phyloP scores from a whole-genome alignment of 2,797 vertebrate genomes.

The Gobionotothen gibberifrons region DNA sequence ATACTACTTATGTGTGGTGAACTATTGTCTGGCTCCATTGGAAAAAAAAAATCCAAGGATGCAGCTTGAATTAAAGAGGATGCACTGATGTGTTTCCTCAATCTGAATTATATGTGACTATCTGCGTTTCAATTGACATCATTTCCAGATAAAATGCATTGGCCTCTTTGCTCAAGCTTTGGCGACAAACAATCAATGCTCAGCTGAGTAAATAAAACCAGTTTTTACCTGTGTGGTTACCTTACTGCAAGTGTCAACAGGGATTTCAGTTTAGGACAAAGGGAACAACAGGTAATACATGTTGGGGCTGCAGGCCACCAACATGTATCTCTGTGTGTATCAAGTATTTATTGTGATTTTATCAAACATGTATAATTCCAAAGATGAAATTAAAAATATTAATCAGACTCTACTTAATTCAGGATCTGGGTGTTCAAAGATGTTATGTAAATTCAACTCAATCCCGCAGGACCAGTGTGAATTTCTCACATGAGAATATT shows the following conservation, averaged over 20 bases:
- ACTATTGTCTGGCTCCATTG: background rate
- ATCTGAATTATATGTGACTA: conserved; percentile 1
- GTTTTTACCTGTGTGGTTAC: background rate
- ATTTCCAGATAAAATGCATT: conserved; percentile 42
- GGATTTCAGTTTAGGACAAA: conserved; percentile 23
- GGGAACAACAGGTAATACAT: background rate
- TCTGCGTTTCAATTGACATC: conserved; percentile 23
- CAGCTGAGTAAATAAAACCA: conserved; percentile 17
- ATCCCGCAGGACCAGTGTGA: background rate
- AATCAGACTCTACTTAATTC: background rate
- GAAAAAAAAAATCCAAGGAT: conserved; percentile 4
- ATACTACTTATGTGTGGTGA: conserved; percentile 21
- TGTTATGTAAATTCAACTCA: background rate
- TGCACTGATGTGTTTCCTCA: background rate
- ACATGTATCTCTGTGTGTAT: background rate
- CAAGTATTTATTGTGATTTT: background rate
- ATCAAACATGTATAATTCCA: background rate
- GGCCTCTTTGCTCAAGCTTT: conserved; percentile 1
- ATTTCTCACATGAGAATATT: too few species aligned
- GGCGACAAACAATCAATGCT: conserved; percentile 36
- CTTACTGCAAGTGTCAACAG: background rate
- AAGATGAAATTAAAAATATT: background rate
- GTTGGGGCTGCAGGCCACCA: background rate
- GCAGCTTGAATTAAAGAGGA: conserved; percentile 16
- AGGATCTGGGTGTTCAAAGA: background rate